Conservation (phyloP, 2,113 vertebrate species). For the Larimichthys crocea region DNA sequence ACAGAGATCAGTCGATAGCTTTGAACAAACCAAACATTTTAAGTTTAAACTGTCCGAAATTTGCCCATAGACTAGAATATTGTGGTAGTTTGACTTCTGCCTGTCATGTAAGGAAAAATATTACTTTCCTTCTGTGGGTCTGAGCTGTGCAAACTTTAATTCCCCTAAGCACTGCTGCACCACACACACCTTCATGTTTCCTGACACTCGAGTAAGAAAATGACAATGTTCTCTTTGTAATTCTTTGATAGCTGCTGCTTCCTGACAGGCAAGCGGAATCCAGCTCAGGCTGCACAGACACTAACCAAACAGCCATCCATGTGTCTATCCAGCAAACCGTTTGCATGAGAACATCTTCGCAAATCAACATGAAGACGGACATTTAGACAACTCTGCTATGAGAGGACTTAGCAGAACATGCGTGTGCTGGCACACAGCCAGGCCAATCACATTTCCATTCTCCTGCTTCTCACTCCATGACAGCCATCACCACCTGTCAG, state of each 20-base stretch:
- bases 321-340: neutral
- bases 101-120: neutral
- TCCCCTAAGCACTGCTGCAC: constrained; percentile 15
- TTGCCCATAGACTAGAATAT: neutral
- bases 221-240: constrained; percentile 25
- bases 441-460: constrained; percentile 10
- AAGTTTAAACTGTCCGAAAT: neutral
- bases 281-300: neutral
- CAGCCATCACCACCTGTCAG: constrained; percentile 29
- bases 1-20: too few species aligned
- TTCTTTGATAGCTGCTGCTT: constrained; percentile 13
- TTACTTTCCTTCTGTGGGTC: neutral
- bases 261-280: constrained; percentile 8
- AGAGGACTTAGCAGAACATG: neutral
- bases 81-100: neutral
- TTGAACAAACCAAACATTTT: too few species aligned
- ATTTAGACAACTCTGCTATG: constrained; percentile 6
- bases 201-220: neutral
- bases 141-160: neutral
- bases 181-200: constrained; percentile 24
- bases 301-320: neutral
- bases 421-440: constrained; percentile 1
- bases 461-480: neutral
- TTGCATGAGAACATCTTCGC: neutral
- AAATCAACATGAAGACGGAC: constrained; percentile 9